A percentile compares a stretch with the other conserved stretches of the same genome.
phyloP scores from a whole-genome alignment of 2,888 invertebrate genomes.

The Hermodice carunculata region DNA sequence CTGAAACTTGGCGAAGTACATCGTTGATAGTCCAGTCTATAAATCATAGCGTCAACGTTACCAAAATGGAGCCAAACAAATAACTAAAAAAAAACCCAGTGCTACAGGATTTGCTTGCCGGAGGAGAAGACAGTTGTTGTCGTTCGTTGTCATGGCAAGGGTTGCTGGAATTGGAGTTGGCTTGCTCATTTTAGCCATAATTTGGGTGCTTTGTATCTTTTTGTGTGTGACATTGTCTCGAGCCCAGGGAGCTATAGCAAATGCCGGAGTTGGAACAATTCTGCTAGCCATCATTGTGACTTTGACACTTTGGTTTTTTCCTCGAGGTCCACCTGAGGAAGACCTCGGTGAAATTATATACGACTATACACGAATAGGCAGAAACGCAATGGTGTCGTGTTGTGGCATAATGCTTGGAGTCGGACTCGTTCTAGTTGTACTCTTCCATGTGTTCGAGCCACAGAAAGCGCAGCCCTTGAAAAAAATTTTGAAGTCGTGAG shows the following conservation, averaged over 20 bases:
- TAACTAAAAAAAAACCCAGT: too few relatives aligned
- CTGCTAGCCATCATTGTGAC: conserved; percentile 33
- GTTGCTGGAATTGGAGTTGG: conserved; percentile 59
- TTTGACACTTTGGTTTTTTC: conserved; percentile 36
- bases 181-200: conserved; percentile 53
- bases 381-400: conserved; percentile 31
- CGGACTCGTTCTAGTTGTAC: conserved; percentile 15
- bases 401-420: conserved; percentile 27
- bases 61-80: too few relatives aligned
- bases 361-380: conserved; percentile 26
- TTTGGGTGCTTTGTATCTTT: conserved; percentile 55
- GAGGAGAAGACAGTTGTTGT: too few relatives aligned
- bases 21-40: too few relatives aligned
- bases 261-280: conserved; percentile 23
- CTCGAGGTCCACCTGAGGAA: conserved; percentile 24
- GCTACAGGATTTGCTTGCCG: too few relatives aligned
- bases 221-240: conserved; percentile 53
- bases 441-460: conserved; percentile 33
- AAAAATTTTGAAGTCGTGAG: too few relatives aligned
- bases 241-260: conserved; percentile 48
- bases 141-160: too few relatives aligned
- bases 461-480: conserved; percentile 21
- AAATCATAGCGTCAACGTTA: too few relatives aligned
- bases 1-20: too few relatives aligned
- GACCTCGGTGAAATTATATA: conserved; percentile 18